Conservation (phyloP, 2,113 vertebrate genomes). For the Saiga tatarica region DNA sequence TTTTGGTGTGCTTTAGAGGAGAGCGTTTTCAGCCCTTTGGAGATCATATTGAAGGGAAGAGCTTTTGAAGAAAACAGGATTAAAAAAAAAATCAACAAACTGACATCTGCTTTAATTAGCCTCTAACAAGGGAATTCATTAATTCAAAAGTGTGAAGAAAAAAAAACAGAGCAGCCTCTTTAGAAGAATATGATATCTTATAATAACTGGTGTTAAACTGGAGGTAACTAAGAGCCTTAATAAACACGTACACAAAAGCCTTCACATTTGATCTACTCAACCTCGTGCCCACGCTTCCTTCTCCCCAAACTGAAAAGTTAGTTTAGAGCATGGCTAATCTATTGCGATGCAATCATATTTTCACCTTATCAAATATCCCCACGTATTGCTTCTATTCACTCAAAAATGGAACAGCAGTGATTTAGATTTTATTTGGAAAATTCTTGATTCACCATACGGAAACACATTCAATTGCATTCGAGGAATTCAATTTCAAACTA, state of each 20-base stretch:
- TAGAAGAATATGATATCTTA: neutral
- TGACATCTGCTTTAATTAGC: neutral
- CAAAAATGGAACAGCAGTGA: conserved; percentile 76
- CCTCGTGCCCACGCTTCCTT: conserved; percentile 38
- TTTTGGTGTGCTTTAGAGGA: neutral
- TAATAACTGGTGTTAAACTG: neutral
- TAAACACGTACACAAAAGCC: neutral
- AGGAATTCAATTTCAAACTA: conserved; percentile 82
- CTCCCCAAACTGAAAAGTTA: conserved; percentile 44
- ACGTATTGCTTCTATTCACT: conserved; percentile 62
- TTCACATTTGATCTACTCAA: neutral
- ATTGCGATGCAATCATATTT: conserved; percentile 55
- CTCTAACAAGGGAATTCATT: neutral
- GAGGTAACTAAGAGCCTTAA: neutral
- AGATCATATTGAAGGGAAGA: neutral
- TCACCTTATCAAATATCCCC: conserved; percentile 76
- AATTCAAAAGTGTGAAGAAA: neutral
- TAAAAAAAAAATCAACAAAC: neutral
- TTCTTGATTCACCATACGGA: conserved; percentile 77
- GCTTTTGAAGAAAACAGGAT: conserved; percentile 15
- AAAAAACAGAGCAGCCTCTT: neutral
- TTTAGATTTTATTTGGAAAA: conserved; percentile 78
- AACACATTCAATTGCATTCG: conserved; percentile 74
- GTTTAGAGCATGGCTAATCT: conserved; percentile 58
- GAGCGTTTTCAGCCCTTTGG: neutral